Conservation (phyloP, 2,888 invertebrate genomes). For the Diarsia dahlii region DNA sequence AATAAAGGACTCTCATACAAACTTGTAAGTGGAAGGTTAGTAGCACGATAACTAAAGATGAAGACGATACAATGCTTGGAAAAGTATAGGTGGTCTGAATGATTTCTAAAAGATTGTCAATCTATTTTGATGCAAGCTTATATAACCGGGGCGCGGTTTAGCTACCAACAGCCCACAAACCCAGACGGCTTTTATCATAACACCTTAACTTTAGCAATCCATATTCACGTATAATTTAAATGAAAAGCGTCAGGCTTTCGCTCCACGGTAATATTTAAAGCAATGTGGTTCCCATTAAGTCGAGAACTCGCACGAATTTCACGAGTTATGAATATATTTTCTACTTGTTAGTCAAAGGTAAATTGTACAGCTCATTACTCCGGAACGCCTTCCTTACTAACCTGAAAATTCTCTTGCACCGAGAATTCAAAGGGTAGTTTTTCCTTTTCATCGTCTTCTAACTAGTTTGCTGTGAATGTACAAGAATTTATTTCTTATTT, state of each 20-base stretch:
- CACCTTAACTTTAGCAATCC: conserved; percentile 27
- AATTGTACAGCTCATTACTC: conserved; percentile 62
- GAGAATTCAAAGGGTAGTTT: conserved; percentile 16
- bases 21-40: too few relatives aligned
- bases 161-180: neutral
- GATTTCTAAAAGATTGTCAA: too few relatives aligned
- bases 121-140: too few relatives aligned
- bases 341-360: conserved; percentile 64
- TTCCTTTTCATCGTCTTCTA: conserved; percentile 2
- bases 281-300: conserved; percentile 40
- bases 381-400: conserved; percentile 33
- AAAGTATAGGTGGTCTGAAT: too few relatives aligned
- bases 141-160: neutral
- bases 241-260: conserved; percentile 26
- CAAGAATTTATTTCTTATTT: neutral
- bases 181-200: neutral
- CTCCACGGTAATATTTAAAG: conserved; percentile 32
- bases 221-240: conserved; percentile 32
- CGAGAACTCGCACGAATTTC: conserved; percentile 30
- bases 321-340: conserved; percentile 60
- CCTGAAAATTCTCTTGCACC: conserved; percentile 37
- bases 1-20: too few relatives aligned
- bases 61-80: too few relatives aligned
- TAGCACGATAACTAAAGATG: too few relatives aligned
- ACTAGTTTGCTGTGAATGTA: conserved; percentile 10